Conservation (phyloP, 2,797 vertebrate genomes). For the Cyclura pinguis region DNA sequence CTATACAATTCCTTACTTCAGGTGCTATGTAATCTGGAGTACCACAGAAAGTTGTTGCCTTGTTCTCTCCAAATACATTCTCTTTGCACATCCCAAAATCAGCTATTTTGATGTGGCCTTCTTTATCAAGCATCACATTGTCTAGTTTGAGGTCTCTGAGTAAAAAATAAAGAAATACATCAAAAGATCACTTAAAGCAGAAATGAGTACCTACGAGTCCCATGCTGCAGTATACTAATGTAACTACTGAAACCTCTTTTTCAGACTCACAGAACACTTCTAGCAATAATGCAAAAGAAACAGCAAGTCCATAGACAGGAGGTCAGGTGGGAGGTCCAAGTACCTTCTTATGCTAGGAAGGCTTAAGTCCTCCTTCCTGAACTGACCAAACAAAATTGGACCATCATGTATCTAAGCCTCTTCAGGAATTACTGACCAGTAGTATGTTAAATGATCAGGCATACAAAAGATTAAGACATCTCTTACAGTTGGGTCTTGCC, state of each 20-base stretch:
- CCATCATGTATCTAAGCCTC: no score
- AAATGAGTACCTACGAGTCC: background rate
- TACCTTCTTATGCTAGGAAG: no score
- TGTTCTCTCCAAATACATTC: slow-evolving; percentile 85
- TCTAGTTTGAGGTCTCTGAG: slow-evolving; percentile 96
- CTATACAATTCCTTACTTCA: slow-evolving; percentile 82
- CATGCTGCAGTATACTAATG: background rate
- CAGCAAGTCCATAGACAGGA: background rate
- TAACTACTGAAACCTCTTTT: background rate
- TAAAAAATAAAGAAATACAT: background rate
- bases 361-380: no score
- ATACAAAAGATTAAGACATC: no score
- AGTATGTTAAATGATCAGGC: no score
- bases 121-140: slow-evolving; percentile 94
- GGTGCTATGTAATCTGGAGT: slow-evolving; percentile 98
- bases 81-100: slow-evolving; percentile 99
- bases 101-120: slow-evolving; percentile 97
- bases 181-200: background rate
- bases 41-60: slow-evolving; percentile 95
- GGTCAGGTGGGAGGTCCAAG: no score
- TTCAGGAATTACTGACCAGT: no score
- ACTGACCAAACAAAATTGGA: no score
- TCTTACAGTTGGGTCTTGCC: no score
- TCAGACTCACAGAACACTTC: background rate
- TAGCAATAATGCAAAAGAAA: background rate